These are phyloP conservation scores for Andricus quercusramuli DNA, from an alignment of 2,888 invertebrate genomes.

Conservation along the genomic window DNA sequence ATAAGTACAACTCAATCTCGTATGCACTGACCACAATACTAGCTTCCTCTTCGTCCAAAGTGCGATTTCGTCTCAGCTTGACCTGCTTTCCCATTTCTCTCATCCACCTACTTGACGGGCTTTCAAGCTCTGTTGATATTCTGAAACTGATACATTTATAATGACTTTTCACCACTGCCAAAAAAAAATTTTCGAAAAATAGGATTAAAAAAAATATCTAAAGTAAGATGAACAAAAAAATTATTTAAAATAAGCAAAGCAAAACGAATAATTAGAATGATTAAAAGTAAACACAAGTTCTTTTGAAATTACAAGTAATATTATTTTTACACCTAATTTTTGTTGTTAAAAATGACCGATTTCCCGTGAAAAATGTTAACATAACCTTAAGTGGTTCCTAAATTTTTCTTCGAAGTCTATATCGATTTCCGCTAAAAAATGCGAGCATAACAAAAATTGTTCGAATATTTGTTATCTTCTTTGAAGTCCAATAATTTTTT, in stretches of 20 bases:
- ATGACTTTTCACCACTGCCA: not conserved
- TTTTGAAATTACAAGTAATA: not conserved
- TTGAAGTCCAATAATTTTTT: too few relatives aligned
- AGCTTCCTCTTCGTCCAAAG: conserved; percentile 54
- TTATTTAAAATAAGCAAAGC: too few relatives aligned
- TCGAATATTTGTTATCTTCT: too few relatives aligned
- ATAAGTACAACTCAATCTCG: conserved; percentile 40
- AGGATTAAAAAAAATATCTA: not conserved
- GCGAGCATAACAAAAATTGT: too few relatives aligned
- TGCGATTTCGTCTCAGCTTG: conserved; percentile 50
- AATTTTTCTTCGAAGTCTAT: too few relatives aligned
- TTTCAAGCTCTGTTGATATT: conserved; percentile 43
- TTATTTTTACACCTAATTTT: not conserved
- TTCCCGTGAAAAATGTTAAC: too few relatives aligned
- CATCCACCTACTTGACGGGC: conserved; percentile 54
- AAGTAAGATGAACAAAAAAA: not conserved
- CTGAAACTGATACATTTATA: not conserved
- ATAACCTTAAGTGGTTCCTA: too few relatives aligned
- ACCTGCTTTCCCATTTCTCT: conserved; percentile 63
- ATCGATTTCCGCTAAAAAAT: too few relatives aligned
- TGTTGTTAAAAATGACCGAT: too few relatives aligned
- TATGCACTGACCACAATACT: conserved; percentile 50
- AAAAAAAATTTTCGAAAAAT: not conserved
- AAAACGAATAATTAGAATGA: not conserved
- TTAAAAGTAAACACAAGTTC: not conserved